These are phyloP conservation scores for Pseudolycoriella hygida DNA, from an alignment of 2,888 invertebrate species.

Conservation along the genomic window DNA sequence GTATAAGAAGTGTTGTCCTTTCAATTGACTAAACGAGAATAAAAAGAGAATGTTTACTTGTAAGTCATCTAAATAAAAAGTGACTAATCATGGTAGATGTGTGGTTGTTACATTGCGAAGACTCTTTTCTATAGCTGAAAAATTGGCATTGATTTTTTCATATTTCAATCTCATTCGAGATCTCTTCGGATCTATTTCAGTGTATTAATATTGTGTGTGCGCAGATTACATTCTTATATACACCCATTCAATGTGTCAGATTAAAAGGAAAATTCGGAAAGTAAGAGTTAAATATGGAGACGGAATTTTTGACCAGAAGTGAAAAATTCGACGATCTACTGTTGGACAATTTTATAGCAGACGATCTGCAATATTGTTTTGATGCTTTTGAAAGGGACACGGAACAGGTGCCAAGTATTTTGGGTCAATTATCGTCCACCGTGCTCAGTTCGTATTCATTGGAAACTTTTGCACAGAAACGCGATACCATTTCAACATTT, in stretches of 20 bases:
- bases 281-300: not conserved
- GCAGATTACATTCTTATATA: too few relatives aligned
- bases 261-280: not conserved
- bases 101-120: too few relatives aligned
- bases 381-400: conserved; percentile 33
- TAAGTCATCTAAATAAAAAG: too few relatives aligned
- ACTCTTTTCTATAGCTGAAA: too few relatives aligned
- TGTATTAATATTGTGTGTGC: too few relatives aligned
- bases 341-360: conserved; percentile 28
- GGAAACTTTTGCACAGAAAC: conserved; percentile 11
- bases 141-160: too few relatives aligned
- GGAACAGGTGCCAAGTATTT: conserved; percentile 27
- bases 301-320: not conserved
- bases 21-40: too few relatives aligned
- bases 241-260: not conserved
- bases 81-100: too few relatives aligned
- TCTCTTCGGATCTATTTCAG: too few relatives aligned
- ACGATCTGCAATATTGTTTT: conserved; percentile 35
- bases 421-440: conserved; percentile 14
- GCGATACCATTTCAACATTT: conserved; percentile 9
- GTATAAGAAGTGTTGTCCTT: too few relatives aligned
- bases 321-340: not conserved
- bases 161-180: too few relatives aligned
- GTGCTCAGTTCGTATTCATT: not conserved
- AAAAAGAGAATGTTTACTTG: too few relatives aligned